A percentile compares a stretch with the other conserved stretches of the same genome.
These are phyloP conservation scores for Pentamera pediparva DNA, from an alignment of 53 echinoderm and acorn worm genomes.

Conservation along the genomic window DNA sequence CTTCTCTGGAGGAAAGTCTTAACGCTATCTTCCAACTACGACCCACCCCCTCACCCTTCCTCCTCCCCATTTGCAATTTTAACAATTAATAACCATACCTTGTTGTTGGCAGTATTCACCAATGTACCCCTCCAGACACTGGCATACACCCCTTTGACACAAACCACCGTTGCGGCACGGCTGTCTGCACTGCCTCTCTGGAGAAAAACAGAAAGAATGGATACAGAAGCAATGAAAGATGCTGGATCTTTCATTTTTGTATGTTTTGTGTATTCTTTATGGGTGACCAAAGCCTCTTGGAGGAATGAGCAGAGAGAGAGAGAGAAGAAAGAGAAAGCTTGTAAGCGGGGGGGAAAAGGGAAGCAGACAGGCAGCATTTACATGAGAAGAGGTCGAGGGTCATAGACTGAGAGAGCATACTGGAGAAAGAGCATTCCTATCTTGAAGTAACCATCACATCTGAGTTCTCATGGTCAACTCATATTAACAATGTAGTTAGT, in stretches of 20 bases:
- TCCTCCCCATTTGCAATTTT: background rate
- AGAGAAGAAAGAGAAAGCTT: too few relatives aligned
- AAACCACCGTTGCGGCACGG: conserved; percentile 74
- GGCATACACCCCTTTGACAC: conserved; percentile 59
- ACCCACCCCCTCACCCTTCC: background rate
- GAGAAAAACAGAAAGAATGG: background rate
- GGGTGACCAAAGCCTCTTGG: too few relatives aligned
- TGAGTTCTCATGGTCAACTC: too few relatives aligned
- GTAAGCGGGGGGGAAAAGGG: too few relatives aligned
- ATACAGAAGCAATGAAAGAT: background rate
- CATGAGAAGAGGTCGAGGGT: too few relatives aligned
- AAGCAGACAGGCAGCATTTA: too few relatives aligned
- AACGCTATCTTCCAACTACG: too few relatives aligned
- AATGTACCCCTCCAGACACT: conserved; percentile 56
- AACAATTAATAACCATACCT: background rate
- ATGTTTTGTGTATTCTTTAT: background rate
- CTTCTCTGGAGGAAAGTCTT: conserved; percentile 35
- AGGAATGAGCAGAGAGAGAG: too few relatives aligned
- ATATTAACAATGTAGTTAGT: too few relatives aligned
- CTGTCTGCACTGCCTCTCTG: conserved; percentile 51
- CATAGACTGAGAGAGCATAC: too few relatives aligned
- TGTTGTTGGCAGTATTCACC: conserved; percentile 35
- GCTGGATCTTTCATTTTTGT: background rate
- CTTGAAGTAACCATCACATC: too few relatives aligned
- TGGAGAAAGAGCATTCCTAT: too few relatives aligned